These are phyloP conservation scores for Epinotia brunnichana DNA, from an alignment of 2,888 invertebrate species.

Conservation along the genomic window DNA sequence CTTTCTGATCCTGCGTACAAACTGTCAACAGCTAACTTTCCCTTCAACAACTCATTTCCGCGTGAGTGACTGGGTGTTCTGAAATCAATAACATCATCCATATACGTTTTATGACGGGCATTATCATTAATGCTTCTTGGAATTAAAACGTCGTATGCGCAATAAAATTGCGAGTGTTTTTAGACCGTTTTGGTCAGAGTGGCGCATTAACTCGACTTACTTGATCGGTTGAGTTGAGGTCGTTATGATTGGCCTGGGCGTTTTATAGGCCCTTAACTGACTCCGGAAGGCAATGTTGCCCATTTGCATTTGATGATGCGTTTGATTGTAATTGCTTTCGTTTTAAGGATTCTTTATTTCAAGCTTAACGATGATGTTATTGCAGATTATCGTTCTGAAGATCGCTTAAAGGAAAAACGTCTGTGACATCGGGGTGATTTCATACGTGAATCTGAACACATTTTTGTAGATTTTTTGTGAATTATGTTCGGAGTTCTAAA, in stretches of 20 bases:
- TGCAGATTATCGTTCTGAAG: neutral
- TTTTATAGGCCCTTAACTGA: conserved; percentile 31
- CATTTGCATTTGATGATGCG: conserved; percentile 31
- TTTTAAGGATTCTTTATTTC: conserved; percentile 1
- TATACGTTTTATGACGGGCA: conserved; percentile 35
- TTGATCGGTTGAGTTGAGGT: conserved; percentile 29
- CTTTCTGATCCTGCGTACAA: conserved; percentile 26
- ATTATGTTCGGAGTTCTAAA: neutral
- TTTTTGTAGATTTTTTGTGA: neutral
- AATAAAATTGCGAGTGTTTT: neutral
- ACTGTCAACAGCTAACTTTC: conserved; percentile 33
- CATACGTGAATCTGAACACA: no score
- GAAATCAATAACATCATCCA: conserved; percentile 43
- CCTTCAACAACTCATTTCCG: conserved; percentile 38
- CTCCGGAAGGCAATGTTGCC: conserved; percentile 29
- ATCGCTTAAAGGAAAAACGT: neutral
- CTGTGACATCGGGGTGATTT: neutral
- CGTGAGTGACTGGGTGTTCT: conserved; percentile 28
- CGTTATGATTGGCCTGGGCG: conserved; percentile 36
- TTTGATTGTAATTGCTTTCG: conserved; percentile 15
- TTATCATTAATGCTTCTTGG: conserved; percentile 25
- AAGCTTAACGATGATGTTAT: neutral
- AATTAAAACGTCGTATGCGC: conserved; percentile 4
- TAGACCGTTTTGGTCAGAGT: conserved; percentile 1
- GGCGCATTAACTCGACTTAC: conserved; percentile 32